Base-by-base conservation (phyloP, 2,888 invertebrate species). In the Periphyllus acericola region DNA sequence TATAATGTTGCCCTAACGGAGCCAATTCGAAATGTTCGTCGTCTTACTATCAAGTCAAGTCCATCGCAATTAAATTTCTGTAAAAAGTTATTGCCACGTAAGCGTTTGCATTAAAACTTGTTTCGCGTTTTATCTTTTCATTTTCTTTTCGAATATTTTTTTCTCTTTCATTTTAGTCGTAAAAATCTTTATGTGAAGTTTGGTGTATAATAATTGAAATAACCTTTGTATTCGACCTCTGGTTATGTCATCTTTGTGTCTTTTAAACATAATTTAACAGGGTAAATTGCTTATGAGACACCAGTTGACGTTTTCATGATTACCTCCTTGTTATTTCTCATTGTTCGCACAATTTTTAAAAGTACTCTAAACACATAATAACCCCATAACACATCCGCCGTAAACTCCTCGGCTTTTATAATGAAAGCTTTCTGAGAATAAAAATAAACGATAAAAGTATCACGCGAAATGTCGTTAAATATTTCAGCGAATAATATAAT, bases 201-300 rank as follows among this genome's bases (percentile, higher is more conserved):
- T 72, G 55, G 52, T 71, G 66, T 55, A 60, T 60, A 79, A 71
- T 86, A 86, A 86, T 79, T 86, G 85, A 86, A 84, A 86, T 79
- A 36, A 34, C 71, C 55, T 79, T 86, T 86, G 52, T 86, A 36
- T 55, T 79, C 79, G 36, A 86, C 68, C 55, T 85, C 68, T 79
- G 46, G 85, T 78, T 79, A 36, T 74, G 68, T 72, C 55, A 79
- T 79, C 78, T 71, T 79, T 78, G 79, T 79, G 71, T 86, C 55
- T 55, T 79, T 79, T 71, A 36, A 79, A 86, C 71, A 86, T 79
- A 79, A 85, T 71, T 85, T 71, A 71, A 55, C 66, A 52, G 55
- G 29, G 29, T 36, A 71, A 86, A 79, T 55, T 32, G 76, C 68
- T 79, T 85, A 85, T 71, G 34, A 79, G 71, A 85, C 71, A 78